Conservation (phyloP, 2,797 vertebrate genomes). For the Crenuchus spilurus region DNA sequence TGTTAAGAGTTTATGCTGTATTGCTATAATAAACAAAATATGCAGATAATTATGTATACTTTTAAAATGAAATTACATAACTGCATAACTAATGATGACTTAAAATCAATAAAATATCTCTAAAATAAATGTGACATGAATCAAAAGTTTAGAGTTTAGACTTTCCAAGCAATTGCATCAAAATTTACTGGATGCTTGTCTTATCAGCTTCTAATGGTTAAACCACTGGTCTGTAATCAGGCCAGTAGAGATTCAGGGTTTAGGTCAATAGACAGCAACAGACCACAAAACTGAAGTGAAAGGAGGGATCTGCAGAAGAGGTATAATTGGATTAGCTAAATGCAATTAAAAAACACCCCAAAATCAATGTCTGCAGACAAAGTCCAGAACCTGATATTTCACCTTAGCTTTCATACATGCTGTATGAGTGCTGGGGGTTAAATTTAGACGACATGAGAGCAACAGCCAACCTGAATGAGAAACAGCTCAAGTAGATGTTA, state of each 20-base stretch:
- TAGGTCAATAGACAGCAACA: constrained; percentile 74
- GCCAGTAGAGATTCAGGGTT: constrained; percentile 64
- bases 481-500: too few species aligned
- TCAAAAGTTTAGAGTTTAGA: background rate
- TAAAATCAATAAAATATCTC: too few species aligned
- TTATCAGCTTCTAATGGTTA: background rate
- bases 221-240: constrained; percentile 46
- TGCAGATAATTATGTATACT: background rate
- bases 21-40: background rate
- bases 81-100: too few species aligned
- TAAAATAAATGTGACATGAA: background rate
- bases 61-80: background rate
- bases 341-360: constrained; percentile 69
- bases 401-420: too few species aligned
- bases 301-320: constrained; percentile 63
- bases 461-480: background rate
- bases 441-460: constrained; percentile 1
- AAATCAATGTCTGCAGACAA: constrained; percentile 78
- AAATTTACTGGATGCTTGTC: background rate
- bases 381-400: constrained; percentile 19
- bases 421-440: background rate
- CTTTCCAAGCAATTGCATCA: background rate
- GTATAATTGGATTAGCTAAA: constrained; percentile 80
- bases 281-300: constrained; percentile 76
- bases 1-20: too few species aligned